These are phyloP conservation scores for Motacilla tschutschensis DNA, from an alignment of 2,113 vertebrate genomes.

Conservation along the genomic window DNA sequence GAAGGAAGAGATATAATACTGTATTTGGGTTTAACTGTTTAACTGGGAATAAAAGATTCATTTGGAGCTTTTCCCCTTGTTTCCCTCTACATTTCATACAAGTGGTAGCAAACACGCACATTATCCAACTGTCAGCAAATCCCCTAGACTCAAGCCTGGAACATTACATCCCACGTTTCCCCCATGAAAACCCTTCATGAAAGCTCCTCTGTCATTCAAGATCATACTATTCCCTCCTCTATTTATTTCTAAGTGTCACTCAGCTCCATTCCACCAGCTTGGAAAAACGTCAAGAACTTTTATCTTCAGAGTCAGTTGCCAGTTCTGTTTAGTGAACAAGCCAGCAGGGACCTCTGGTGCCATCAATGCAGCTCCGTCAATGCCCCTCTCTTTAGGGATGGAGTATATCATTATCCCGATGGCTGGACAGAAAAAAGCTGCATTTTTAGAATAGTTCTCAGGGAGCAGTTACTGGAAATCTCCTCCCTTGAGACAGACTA, in stretches of 20 bases:
- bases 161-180: background rate
- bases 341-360: constrained; percentile 63
- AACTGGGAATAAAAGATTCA: background rate
- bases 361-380: constrained; percentile 27
- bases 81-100: background rate
- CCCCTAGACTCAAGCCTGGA: constrained; percentile 8
- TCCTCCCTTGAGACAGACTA: constrained; percentile 52
- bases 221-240: constrained; percentile 47
- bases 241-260: constrained; percentile 62
- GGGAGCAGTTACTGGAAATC: constrained; percentile 59
- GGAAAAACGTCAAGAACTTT: constrained; percentile 68
- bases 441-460: constrained; percentile 38
- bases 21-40: background rate
- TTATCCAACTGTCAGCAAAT: constrained; percentile 36
- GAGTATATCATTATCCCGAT: constrained; percentile 20
- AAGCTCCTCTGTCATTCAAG: constrained; percentile 32
- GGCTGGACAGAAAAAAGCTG: constrained; percentile 28
- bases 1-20: background rate
- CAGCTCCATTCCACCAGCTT: constrained; percentile 61
- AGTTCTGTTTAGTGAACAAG: constrained; percentile 66
- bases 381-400: constrained; percentile 53
- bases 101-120: background rate
- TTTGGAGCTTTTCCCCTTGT: background rate
- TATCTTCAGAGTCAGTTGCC: constrained; percentile 67
- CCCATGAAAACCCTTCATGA: constrained; percentile 20